Conservation (phyloP, 1,140 invertebrate genomes). For the Amyelois transitella region DNA sequence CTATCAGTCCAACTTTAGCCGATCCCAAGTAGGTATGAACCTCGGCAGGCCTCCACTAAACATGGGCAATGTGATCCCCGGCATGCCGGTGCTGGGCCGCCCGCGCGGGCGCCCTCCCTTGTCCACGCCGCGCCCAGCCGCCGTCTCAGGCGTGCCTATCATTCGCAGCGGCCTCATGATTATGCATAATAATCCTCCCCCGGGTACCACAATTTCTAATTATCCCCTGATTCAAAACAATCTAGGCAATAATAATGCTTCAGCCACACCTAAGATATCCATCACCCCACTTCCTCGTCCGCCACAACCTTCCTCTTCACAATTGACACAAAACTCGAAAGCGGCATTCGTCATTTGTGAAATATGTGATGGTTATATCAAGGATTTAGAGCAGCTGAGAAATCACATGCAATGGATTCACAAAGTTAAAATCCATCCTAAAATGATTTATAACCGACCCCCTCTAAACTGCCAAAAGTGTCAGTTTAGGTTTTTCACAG, state of each 20-base stretch:
- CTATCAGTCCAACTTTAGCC: slow-evolving; percentile 52
- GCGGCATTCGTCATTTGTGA: slow-evolving; percentile 93
- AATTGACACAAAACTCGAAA: slow-evolving; percentile 57
- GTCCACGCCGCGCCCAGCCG: slow-evolving; percentile 32
- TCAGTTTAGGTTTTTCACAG: slow-evolving; percentile 80
- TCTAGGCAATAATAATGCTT: slow-evolving; percentile 43
- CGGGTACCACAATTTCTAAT: slow-evolving; percentile 57
- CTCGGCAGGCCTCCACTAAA: slow-evolving; percentile 49
- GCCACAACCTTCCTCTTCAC: slow-evolving; percentile 72
- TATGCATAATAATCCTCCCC: slow-evolving; percentile 60
- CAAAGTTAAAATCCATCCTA: slow-evolving; percentile 96
- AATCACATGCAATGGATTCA: slow-evolving; percentile 98
- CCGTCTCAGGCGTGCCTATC: slow-evolving; percentile 61
- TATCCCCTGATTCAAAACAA: slow-evolving; percentile 59
- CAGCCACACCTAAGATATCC: slow-evolving; percentile 86
- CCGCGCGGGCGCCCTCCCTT: slow-evolving; percentile 62
- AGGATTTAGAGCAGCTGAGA: slow-evolving; percentile 92
- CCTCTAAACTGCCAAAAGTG: slow-evolving; percentile 94
- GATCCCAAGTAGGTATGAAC: slow-evolving; percentile 49
- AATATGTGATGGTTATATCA: slow-evolving; percentile 96
- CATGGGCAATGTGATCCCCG: slow-evolving; percentile 36
- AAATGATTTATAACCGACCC: slow-evolving; percentile 96
- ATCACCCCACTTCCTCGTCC: slow-evolving; percentile 90
- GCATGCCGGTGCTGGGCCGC: slow-evolving; percentile 46
- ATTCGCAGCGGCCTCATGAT: slow-evolving; percentile 67